A percentile compares a stretch with the other conserved stretches of the same genome.
Conservation (phyloP, 1,140 invertebrate species). For the Bilobella aurantiaca region DNA sequence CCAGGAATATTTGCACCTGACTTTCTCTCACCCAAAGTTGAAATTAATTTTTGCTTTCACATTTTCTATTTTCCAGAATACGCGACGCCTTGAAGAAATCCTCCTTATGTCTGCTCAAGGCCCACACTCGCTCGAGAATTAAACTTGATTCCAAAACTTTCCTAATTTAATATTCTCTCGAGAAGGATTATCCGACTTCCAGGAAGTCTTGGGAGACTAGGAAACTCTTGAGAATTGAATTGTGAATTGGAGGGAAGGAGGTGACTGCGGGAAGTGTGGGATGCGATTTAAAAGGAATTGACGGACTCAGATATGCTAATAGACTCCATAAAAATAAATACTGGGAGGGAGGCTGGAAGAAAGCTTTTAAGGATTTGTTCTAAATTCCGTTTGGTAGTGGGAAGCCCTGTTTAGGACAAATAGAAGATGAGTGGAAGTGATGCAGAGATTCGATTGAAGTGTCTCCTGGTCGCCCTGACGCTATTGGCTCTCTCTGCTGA, state of each 20-base stretch:
- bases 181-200: background rate
- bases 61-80: no score
- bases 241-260: background rate
- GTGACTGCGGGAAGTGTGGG: background rate
- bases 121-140: no score
- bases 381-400: background rate
- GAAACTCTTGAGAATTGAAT: background rate
- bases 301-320: background rate
- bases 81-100: no score
- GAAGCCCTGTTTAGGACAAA: background rate
- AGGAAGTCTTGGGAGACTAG: background rate
- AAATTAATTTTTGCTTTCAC: no score
- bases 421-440: slow-evolving; percentile 8
- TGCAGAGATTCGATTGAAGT: background rate
- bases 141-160: background rate
- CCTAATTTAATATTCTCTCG: background rate
- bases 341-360: background rate
- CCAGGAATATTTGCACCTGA: no score
- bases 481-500: background rate
- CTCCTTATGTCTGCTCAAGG: no score
- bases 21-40: no score
- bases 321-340: background rate
- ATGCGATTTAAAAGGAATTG: background rate
- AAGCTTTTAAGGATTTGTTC: background rate
- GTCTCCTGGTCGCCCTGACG: background rate